phyloP scores from a whole-genome alignment of 2,113 vertebrate genomes.

The Lamprologus lemairii region DNA sequence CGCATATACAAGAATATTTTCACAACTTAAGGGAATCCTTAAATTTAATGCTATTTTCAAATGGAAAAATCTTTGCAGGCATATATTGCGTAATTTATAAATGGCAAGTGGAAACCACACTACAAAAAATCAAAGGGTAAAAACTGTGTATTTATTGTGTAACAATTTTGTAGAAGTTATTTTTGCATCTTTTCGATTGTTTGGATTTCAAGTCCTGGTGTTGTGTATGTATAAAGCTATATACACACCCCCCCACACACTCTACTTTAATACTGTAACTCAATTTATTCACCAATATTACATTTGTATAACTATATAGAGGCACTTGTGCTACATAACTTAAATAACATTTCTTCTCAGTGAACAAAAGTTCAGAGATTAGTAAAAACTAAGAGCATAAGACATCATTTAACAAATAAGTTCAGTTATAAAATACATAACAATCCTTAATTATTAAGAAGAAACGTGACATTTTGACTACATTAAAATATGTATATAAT shows the following conservation, averaged over 20 bases:
- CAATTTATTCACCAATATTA: background rate
- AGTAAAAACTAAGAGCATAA: background rate
- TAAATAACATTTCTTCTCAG: background rate
- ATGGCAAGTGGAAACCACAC: background rate
- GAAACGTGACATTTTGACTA: rapidly evolving
- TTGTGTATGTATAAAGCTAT: background rate
- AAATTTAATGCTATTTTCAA: background rate
- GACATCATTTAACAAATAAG: background rate
- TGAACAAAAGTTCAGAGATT: background rate
- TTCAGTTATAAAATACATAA: background rate
- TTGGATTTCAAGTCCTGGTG: background rate
- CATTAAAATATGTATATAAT: background rate
- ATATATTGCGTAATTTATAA: background rate
- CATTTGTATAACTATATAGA: background rate
- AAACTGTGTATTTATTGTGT: background rate
- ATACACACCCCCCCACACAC: background rate
- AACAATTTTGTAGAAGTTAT: background rate
- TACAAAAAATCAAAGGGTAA: background rate
- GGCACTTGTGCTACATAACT: background rate
- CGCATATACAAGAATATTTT: background rate
- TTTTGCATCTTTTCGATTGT: background rate
- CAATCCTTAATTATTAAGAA: background rate
- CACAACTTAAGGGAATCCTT: background rate
- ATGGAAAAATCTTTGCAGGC: background rate
- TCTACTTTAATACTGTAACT: background rate